These are phyloP conservation scores for Rotaria sp. DNA, from an alignment of 2,888 invertebrate genomes.

Conservation along the genomic window DNA sequence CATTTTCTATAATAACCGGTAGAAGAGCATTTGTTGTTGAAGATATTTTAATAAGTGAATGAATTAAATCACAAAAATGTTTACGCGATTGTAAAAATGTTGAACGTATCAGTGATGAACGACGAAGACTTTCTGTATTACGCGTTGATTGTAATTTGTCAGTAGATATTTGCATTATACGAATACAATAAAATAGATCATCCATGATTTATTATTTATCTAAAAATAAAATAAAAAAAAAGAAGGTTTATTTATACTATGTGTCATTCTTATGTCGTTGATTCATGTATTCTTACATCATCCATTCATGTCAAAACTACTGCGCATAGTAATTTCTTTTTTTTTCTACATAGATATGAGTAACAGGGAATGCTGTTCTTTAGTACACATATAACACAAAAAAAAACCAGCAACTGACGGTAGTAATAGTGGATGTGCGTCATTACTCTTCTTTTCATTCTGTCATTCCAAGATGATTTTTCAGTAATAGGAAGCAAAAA, in stretches of 20 bases:
- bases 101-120: neutral
- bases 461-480: neutral
- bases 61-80: constrained; percentile 22
- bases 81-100: neutral
- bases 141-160: neutral
- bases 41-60: neutral
- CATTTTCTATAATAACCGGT: constrained; percentile 9
- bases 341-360: neutral
- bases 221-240: neutral
- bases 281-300: constrained; percentile 10
- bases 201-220: neutral
- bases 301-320: constrained; percentile 5
- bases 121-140: neutral
- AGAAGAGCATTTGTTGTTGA: neutral
- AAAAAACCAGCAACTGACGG: constrained; percentile 9
- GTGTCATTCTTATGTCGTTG: neutral
- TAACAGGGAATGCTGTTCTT: neutral
- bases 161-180: neutral
- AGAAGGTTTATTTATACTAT: neutral
- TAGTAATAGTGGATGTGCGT: neutral
- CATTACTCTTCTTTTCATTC: constrained; percentile 14
- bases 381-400: neutral
- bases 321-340: constrained; percentile 14
- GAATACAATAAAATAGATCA: neutral
- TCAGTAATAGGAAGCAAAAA: neutral